A percentile compares a stretch with the other conserved stretches of the same genome.
Conservation (phyloP, 2,113 vertebrate genomes). For the Asarcornis scutulata region DNA sequence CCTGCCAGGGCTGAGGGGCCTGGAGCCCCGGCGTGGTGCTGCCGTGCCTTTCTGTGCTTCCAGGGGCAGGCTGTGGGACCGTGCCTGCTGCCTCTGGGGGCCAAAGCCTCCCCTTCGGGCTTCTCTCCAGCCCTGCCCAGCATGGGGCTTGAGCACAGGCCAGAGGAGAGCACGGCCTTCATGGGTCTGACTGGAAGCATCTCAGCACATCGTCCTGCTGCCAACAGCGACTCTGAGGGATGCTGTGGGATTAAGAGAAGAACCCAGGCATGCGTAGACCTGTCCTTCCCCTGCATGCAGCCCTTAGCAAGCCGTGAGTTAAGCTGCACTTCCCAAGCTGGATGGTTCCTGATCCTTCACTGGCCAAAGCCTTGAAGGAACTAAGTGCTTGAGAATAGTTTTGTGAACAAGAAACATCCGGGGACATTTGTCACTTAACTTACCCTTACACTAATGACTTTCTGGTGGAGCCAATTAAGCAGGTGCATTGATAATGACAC, state of each 20-base stretch:
- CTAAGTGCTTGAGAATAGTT: neutral
- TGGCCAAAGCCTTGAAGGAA: neutral
- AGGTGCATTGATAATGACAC: neutral
- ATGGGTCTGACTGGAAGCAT: neutral
- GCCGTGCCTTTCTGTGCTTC: neutral
- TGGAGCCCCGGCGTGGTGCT: neutral
- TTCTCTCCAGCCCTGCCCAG: neutral
- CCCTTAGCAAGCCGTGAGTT: neutral
- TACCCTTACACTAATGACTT: neutral
- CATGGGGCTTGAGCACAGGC: neutral
- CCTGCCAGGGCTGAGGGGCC: neutral
- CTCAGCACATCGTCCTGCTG: neutral
- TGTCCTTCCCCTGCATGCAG: neutral
- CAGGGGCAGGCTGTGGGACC: neutral
- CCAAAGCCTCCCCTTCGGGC: neutral
- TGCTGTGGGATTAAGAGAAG: neutral
- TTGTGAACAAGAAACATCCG: neutral
- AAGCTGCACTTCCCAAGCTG: neutral
- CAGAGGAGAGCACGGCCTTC: neutral
- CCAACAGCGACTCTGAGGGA: neutral
- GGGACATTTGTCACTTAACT: neutral
- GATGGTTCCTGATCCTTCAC: neutral
- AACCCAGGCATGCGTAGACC: neutral
- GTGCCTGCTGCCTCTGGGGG: accelerated
- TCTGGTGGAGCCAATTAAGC: neutral